Base-by-base conservation (phyloP, 1,140 invertebrate genomes). In the Bilobella aurantiaca region DNA sequence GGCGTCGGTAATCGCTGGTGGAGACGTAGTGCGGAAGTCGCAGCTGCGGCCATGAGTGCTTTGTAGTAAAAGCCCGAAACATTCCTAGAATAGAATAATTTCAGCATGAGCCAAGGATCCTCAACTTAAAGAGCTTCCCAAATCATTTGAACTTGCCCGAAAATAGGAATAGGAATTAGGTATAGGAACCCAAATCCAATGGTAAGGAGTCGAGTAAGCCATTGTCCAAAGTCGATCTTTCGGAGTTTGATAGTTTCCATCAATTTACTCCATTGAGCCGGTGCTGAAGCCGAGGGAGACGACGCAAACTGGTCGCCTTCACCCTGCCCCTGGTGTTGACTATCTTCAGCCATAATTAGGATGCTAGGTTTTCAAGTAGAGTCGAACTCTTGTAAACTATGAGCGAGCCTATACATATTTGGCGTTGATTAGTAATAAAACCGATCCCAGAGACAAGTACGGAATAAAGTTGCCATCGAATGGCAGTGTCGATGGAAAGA, bases 1-100 rank as follows among this genome's bases (percentile, higher is more conserved):
- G 96, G 87, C 58, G 81, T 78, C 23, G 91, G 91, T 58, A 98
- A 78, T 65, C 95, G 83, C 78, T 98, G 95, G 78, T 98, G 93
- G 63, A 99, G 81, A 62, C 95, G 81, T 34, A 98, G 79, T 2
- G 94, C 93, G 75, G 91, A 96, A 2, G 90, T 94, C 3, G 93
- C 93, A 28, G 91, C 92, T 83, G 89, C 94, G 31, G 88, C 87
- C 71, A 97, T 81, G 67, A 98, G 79, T 31, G 89, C 90, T 80
- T 95, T 91, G 78, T 93, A 89, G 78, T 96, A 96, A 47, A 86
- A 85, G 77, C 25, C 53, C 56, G 28, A 65, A 49, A 46, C 30
- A 63, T 25, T 47, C 64, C 70, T 65, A 69, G 65, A 56, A 63
- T 25, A 25, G 16, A 64, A 29, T 58, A 37, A n/a, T n/a, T n/a